Evolutionary conservation across 2,888 invertebrate genomes (phyloP).

Genomic region (Cheilosia soror): DNA sequence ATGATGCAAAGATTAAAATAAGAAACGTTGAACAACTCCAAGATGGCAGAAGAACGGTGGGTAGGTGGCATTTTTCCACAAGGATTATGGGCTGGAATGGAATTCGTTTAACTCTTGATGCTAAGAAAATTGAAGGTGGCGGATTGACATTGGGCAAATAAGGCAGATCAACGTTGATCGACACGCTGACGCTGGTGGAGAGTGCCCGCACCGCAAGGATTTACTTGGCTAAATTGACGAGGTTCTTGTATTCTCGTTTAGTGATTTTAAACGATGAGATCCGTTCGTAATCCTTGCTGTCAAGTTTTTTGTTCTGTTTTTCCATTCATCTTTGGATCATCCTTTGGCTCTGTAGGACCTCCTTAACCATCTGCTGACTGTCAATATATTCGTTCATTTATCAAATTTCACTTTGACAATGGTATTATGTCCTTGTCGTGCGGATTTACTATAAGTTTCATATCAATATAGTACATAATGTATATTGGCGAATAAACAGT

Average conservation of each 20-base stretch:
- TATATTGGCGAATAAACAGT: constrained; percentile 62
- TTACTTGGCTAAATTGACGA: constrained; percentile 15
- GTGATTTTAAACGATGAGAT: constrained; percentile 19
- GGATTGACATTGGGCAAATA: neutral
- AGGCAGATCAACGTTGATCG: constrained; percentile 38
- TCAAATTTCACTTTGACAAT: neutral
- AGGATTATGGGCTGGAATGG: constrained; percentile 22
- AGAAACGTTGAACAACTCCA: constrained; percentile 3
- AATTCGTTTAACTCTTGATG: constrained; percentile 20
- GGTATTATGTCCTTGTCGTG: constrained; percentile 33
- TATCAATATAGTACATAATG: neutral
- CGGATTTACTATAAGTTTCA: constrained; percentile 34
- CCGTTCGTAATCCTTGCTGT: constrained; percentile 13
- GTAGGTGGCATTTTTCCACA: neutral
- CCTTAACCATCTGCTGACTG: constrained; percentile 11
- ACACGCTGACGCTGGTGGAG: neutral
- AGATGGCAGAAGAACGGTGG: neutral
- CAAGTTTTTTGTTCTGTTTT: neutral
- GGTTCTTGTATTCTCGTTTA: constrained; percentile 2
- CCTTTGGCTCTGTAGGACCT: too few species aligned
- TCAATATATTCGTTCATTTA: neutral
- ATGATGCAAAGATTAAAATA: constrained; percentile 42
- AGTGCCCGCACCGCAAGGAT: constrained; percentile 15
- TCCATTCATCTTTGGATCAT: too few species aligned
- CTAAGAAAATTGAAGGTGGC: constrained; percentile 13